A percentile compares a stretch with the other conserved stretches of the same genome.
Evolutionary conservation across 2,797 vertebrate species (phyloP).

Genomic region (Hydrolagus colliei): DNA sequence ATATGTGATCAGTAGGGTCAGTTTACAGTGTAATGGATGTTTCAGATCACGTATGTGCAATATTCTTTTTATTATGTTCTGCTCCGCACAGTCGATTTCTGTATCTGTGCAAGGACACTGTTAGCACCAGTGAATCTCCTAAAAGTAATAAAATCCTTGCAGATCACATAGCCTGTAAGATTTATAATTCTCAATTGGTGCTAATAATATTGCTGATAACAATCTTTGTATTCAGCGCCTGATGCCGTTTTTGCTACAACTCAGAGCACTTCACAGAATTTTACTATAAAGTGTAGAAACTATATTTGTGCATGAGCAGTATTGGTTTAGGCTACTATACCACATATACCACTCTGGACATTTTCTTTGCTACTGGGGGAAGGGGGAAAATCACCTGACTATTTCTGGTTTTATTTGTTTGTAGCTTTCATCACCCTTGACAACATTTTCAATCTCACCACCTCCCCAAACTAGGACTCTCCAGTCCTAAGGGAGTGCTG

Average conservation of each 20-base stretch:
- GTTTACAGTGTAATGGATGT: background rate
- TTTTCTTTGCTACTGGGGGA: background rate
- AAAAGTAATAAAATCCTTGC: background rate
- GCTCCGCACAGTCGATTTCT: background rate
- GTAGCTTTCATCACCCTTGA: background rate
- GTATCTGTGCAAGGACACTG: background rate
- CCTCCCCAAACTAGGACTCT: no score
- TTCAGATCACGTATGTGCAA: background rate
- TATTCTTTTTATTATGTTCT: background rate
- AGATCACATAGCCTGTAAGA: background rate
- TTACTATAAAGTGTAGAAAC: background rate
- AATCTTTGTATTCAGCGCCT: no score
- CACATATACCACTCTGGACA: background rate
- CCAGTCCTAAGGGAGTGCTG: no score
- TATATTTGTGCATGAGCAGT: background rate
- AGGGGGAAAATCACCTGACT: no score
- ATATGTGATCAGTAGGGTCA: conserved; percentile 18
- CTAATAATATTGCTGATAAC: no score
- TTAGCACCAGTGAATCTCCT: background rate
- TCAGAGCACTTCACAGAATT: no score
- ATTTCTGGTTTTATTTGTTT: background rate
- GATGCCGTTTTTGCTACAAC: no score
- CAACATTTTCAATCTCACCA: no score
- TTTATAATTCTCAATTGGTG: background rate
- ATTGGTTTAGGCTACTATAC: background rate